A percentile compares a stretch with the other conserved stretches of the same genome.
These are phyloP conservation scores for Cabera pusaria DNA, from an alignment of 2,888 invertebrate species.

Conservation along the genomic window DNA sequence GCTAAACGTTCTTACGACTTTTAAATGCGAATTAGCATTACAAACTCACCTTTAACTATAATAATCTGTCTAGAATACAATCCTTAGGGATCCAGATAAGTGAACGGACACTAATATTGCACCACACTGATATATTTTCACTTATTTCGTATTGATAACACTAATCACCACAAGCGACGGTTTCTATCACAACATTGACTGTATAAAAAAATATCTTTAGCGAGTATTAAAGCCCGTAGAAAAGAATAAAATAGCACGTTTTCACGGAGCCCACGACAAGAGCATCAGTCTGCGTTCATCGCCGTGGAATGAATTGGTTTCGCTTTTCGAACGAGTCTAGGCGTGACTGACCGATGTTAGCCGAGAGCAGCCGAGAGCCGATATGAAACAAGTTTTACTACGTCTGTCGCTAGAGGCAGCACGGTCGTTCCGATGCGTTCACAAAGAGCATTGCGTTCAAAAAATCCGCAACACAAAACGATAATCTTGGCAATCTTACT, in stretches of 20 bases:
- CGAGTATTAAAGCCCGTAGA: conserved; percentile 68
- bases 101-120: conserved; percentile 70
- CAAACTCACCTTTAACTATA: conserved; percentile 64
- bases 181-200: conserved; percentile 72
- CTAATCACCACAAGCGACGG: conserved; percentile 70
- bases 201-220: conserved; percentile 64
- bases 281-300: conserved; percentile 80
- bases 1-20: conserved; percentile 55
- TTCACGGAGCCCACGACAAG: conserved; percentile 75
- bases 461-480: background rate
- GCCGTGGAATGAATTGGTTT: conserved; percentile 80
- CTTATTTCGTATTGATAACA: conserved; percentile 65
- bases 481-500: no score
- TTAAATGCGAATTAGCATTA: conserved; percentile 19
- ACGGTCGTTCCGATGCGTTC: conserved; percentile 11
- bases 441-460: conserved; percentile 12
- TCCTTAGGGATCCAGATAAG: conserved; percentile 73
- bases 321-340: conserved; percentile 82
- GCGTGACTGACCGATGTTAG: conserved; percentile 81
- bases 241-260: conserved; percentile 71
- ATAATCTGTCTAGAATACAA: conserved; percentile 61
- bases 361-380: conserved; percentile 65
- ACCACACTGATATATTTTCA: conserved; percentile 70
- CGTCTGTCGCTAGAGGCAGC: conserved; percentile 11
- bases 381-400: background rate